These are phyloP conservation scores for Phaenicophaeus curvirostris DNA, from an alignment of 2,797 vertebrate genomes.

Conservation along the genomic window DNA sequence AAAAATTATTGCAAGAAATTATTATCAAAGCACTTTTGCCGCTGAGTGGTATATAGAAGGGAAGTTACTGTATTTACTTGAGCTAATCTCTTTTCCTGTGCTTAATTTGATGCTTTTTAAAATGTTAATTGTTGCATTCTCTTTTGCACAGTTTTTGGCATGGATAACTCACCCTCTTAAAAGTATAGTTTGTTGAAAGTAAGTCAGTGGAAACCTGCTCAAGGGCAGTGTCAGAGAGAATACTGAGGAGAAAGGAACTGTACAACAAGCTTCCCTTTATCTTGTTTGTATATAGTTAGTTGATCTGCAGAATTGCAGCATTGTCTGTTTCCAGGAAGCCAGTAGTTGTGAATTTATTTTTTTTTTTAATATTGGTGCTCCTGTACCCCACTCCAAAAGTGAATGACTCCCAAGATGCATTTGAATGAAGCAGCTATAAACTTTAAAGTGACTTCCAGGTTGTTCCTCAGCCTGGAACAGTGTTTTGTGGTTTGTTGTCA, in stretches of 20 bases:
- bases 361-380: neutral
- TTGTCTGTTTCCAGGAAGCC: neutral
- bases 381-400: accelerated
- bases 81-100: neutral
- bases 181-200: neutral
- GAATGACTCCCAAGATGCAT: neutral
- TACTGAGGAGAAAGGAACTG: neutral
- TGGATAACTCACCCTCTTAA: neutral
- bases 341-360: neutral
- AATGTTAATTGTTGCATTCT: neutral
- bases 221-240: neutral
- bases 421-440: neutral
- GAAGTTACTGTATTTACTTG: neutral
- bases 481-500: neutral
- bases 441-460: neutral
- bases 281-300: neutral
- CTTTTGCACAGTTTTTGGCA: neutral
- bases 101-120: neutral
- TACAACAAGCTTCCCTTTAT: neutral
- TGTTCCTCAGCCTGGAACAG: neutral
- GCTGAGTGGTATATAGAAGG: neutral
- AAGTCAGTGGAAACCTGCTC: neutral
- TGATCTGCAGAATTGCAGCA: neutral
- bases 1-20: neutral
- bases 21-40: neutral